Conservation (phyloP, 2,888 invertebrate genomes). For the Dryobotodes eremita region DNA sequence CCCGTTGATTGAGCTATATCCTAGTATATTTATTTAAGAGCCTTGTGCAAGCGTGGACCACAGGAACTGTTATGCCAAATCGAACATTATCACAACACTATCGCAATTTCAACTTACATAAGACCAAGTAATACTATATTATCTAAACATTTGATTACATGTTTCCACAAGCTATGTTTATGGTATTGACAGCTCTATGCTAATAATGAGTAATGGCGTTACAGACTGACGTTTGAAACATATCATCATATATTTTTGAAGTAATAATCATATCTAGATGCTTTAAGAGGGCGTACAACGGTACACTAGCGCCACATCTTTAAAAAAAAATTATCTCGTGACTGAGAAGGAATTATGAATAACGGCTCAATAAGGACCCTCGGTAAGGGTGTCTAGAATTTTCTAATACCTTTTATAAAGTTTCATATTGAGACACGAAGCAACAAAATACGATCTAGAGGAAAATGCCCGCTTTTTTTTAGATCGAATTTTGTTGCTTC, state of each 20-base stretch:
- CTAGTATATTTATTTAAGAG: not conserved
- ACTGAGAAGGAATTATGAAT: too few relatives aligned
- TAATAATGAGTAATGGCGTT: slow-evolving; percentile 50
- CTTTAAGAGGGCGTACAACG: not conserved
- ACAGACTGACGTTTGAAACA: slow-evolving; percentile 22
- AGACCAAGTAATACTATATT: slow-evolving; percentile 29
- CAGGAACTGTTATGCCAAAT: slow-evolving; percentile 7
- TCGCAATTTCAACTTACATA: slow-evolving; percentile 51
- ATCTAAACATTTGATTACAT: slow-evolving; percentile 53
- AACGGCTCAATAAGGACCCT: too few relatives aligned
- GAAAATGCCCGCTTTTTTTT: too few relatives aligned
- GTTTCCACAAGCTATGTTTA: slow-evolving; percentile 47
- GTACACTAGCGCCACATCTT: too few relatives aligned
- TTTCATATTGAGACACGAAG: too few relatives aligned
- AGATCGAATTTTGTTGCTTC: too few relatives aligned
- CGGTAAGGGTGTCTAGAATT: too few relatives aligned
- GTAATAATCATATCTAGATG: slow-evolving; percentile 23
- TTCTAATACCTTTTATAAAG: too few relatives aligned
- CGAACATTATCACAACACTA: slow-evolving; percentile 24
- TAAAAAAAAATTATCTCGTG: too few relatives aligned
- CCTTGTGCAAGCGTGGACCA: not conserved
- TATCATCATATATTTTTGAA: slow-evolving; percentile 17
- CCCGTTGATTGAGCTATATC: too few relatives aligned
- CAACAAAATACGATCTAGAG: too few relatives aligned
- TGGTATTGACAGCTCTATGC: slow-evolving; percentile 55